Percentiles rank a stretch among this genome's conserved stretches.
Conservation (phyloP, 2,888 invertebrate genomes). For the Podabrus alpinus region DNA sequence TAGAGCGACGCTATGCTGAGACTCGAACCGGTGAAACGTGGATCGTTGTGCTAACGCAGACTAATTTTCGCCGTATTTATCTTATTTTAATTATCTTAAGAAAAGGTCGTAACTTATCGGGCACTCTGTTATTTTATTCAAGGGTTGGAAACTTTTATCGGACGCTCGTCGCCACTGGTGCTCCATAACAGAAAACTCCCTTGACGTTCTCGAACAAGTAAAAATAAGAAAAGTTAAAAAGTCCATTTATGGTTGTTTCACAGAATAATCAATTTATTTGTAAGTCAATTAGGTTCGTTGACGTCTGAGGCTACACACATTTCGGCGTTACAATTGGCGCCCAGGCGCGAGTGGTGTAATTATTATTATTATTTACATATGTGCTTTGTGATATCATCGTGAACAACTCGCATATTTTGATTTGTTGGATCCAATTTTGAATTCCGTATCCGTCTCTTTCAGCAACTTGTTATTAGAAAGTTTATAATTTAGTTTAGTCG, state of each 20-base stretch:
- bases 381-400: too few species aligned
- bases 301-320: too few species aligned
- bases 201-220: background rate
- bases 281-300: too few species aligned
- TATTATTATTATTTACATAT: too few species aligned
- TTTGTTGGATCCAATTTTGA: background rate
- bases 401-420: background rate
- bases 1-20: background rate
- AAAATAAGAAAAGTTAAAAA: background rate
- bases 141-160: background rate
- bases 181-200: background rate
- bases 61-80: background rate
- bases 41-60: background rate
- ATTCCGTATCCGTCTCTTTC: background rate
- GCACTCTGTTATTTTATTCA: background rate
- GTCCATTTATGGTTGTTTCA: background rate
- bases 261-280: background rate
- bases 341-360: too few species aligned
- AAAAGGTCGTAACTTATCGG: background rate
- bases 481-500: background rate
- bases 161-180: background rate
- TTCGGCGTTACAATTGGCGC: too few species aligned
- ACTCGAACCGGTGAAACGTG: background rate
- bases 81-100: background rate
- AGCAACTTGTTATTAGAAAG: background rate